phyloP scores from a whole-genome alignment of 2,797 vertebrate species.

The Oryzias dopingdopingensis region DNA sequence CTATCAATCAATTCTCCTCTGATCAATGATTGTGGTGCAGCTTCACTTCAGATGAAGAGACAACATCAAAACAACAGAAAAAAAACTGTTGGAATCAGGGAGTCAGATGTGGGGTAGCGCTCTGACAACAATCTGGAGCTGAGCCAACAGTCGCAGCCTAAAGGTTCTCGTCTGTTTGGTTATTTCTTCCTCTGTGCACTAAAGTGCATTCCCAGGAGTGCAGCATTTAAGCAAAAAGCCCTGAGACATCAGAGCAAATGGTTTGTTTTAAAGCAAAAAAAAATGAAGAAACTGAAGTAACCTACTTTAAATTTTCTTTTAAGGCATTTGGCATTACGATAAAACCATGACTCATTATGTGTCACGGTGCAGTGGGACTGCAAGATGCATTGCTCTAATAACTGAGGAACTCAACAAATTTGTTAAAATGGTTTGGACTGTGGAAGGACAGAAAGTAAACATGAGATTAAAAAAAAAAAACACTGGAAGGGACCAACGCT shows the following conservation, averaged over 20 bases:
- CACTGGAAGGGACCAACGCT: constrained; percentile 10
- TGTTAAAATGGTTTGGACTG: constrained; percentile 14
- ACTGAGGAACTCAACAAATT: constrained; percentile 13
- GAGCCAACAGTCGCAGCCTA: constrained; percentile 40
- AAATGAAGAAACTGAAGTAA: constrained; percentile 21
- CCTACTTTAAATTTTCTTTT: constrained; percentile 13
- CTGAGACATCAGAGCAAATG: constrained; percentile 11
- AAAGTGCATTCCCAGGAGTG: constrained; percentile 32
- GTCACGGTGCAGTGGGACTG: constrained; percentile 5
- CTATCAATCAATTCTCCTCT: too few species aligned
- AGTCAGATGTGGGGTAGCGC: constrained; percentile 3
- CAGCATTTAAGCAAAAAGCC: constrained; percentile 29
- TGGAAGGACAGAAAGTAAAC: constrained; percentile 21
- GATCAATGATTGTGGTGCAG: too few species aligned
- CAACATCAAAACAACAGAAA: constrained; percentile 5
- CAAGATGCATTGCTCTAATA: constrained; percentile 13
- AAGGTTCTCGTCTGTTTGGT: constrained; percentile 48
- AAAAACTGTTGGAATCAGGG: constrained; percentile 1
- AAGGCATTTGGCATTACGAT: constrained; percentile 13
- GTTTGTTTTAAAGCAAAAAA: constrained; percentile 2
- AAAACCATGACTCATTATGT: constrained; percentile 13
- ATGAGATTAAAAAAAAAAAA: constrained; percentile 17
- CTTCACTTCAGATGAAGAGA: constrained; percentile 10
- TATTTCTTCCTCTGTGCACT: constrained; percentile 33
- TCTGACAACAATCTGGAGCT: constrained; percentile 6